phyloP scores from a whole-genome alignment of 2,113 vertebrate species.

The Epinephelus lanceolatus region DNA sequence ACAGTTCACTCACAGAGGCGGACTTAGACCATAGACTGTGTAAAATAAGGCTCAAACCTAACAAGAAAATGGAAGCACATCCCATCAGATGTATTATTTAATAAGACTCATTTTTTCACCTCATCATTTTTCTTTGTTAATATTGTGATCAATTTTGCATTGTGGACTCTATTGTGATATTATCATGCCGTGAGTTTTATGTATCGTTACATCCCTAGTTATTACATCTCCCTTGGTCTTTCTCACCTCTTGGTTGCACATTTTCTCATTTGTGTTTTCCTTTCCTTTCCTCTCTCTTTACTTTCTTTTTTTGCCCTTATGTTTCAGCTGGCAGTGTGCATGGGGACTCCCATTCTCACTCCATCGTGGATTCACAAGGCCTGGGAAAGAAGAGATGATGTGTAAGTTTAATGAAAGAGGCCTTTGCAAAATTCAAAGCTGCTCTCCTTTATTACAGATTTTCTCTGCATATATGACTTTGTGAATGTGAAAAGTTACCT shows the following conservation, averaged over 20 bases:
- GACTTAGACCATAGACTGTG: too few species aligned
- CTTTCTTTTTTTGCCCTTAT: background rate
- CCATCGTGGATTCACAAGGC: slow-evolving; percentile 94
- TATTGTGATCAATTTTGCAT: too few species aligned
- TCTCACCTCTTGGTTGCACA: background rate
- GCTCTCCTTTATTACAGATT: background rate
- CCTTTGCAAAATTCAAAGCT: background rate
- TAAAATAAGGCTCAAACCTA: too few species aligned
- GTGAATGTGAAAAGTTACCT: background rate
- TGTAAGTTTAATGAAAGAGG: slow-evolving; percentile 82
- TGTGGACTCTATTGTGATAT: too few species aligned
- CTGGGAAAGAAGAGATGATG: slow-evolving; percentile 93
- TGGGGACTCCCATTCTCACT: slow-evolving; percentile 96
- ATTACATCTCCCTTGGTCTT: too few species aligned
- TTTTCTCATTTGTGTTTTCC: slow-evolving; percentile 14
- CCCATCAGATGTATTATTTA: too few species aligned
- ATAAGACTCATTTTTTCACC: too few species aligned
- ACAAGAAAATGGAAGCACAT: too few species aligned
- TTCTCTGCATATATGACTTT: background rate
- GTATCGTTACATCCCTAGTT: too few species aligned
- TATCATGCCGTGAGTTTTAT: too few species aligned
- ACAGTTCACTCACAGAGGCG: too few species aligned
- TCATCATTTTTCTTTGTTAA: too few species aligned
- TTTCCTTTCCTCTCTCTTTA: background rate
- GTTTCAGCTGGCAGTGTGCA: slow-evolving; percentile 92